These are phyloP conservation scores for Ciconia stormi DNA, from an alignment of 2,113 vertebrate genomes.

Conservation along the genomic window DNA sequence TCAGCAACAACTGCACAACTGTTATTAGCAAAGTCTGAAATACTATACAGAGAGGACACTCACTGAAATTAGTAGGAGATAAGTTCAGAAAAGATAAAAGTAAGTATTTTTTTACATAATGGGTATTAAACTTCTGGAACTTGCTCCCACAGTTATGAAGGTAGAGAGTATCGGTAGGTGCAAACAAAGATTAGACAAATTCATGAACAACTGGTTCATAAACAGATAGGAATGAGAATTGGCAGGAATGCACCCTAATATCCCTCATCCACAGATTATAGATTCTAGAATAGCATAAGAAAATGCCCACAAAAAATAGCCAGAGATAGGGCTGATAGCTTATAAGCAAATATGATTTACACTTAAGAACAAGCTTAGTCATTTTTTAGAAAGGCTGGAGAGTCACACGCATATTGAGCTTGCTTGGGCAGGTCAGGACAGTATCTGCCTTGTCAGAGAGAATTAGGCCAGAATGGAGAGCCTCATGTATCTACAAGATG, in stretches of 20 bases:
- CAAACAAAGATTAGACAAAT: neutral
- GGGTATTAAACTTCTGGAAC: neutral
- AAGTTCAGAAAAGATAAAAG: neutral
- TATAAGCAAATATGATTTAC: neutral
- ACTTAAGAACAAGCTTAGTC: neutral
- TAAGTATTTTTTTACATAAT: neutral
- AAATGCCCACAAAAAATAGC: neutral
- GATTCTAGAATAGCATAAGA: neutral
- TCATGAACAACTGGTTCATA: neutral
- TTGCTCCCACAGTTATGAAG: neutral
- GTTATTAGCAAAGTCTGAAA: neutral
- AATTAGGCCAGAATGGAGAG: neutral
- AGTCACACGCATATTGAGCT: neutral
- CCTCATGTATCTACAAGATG: neutral
- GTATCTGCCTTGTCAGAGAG: neutral
- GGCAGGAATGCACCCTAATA: neutral
- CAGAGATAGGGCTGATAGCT: neutral
- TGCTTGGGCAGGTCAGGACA: neutral
- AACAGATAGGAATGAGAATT: neutral
- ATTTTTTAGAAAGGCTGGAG: neutral
- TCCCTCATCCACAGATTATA: neutral
- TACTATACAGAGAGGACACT: neutral
- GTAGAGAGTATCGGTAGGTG: neutral
- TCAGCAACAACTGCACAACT: neutral
- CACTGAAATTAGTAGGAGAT: neutral